phyloP scores from a whole-genome alignment of 2,113 vertebrate species.

The Nesoenas mayeri region DNA sequence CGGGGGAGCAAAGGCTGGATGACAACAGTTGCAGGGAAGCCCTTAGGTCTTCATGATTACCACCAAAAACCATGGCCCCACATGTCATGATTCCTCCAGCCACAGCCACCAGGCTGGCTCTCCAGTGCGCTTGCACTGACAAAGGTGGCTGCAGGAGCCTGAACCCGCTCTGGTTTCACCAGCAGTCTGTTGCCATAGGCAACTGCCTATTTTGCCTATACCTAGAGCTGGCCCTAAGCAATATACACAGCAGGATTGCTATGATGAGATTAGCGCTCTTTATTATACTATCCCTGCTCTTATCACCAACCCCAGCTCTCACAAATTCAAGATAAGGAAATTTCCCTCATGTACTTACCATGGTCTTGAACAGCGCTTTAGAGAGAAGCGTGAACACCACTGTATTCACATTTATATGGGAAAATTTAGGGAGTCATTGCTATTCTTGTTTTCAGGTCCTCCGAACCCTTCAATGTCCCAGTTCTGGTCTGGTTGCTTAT shows the following conservation, averaged over 20 bases:
- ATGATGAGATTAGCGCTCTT: slow-evolving; percentile 58
- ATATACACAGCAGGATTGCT: slow-evolving; percentile 21
- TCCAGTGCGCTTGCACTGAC: not conserved
- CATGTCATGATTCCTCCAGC: not conserved
- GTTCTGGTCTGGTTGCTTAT: slow-evolving; percentile 47
- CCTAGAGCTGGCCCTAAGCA: slow-evolving; percentile 43
- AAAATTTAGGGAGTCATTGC: not conserved
- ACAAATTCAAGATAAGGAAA: slow-evolving; percentile 56
- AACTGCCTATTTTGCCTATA: slow-evolving; percentile 66
- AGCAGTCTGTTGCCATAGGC: slow-evolving; percentile 55
- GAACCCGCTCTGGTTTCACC: slow-evolving; percentile 38
- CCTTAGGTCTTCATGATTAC: not conserved
- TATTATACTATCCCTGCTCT: slow-evolving; percentile 49
- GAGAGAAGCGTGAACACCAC: not conserved
- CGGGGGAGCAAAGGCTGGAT: not conserved
- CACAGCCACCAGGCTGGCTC: not conserved
- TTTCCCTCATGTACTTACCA: slow-evolving; percentile 26
- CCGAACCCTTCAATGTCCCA: not conserved
- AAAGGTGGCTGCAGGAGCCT: not conserved
- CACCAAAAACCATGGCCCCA: not conserved
- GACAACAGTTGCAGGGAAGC: not conserved
- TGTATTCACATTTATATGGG: slow-evolving; percentile 32
- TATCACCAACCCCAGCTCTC: slow-evolving; percentile 55
- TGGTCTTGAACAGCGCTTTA: slow-evolving; percentile 36
- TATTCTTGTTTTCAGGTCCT: slow-evolving; percentile 30